Conservation (phyloP, 2,888 invertebrate species). For the Galeopsomyia nigrocyanea region DNA sequence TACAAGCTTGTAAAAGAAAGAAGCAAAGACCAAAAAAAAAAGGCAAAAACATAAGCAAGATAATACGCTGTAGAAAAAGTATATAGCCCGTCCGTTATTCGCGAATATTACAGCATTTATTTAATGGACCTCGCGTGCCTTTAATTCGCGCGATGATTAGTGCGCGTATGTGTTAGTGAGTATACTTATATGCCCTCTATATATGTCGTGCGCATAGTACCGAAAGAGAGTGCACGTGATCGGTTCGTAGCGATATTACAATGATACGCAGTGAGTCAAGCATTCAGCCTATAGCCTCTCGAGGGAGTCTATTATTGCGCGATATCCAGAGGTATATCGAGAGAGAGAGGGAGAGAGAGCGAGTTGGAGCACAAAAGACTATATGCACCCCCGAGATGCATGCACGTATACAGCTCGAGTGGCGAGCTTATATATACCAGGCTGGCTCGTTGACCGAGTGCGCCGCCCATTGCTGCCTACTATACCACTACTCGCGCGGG, state of each 20-base stretch:
- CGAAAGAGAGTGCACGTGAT: background rate
- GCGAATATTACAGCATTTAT: too few relatives aligned
- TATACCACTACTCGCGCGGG: constrained; percentile 25
- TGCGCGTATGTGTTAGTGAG: background rate
- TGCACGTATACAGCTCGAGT: constrained; percentile 37
- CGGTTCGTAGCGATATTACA: too few relatives aligned
- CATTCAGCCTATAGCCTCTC: constrained; percentile 21
- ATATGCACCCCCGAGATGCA: constrained; percentile 52
- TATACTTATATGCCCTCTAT: background rate
- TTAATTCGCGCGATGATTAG: constrained; percentile 50
- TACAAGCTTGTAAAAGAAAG: too few relatives aligned
- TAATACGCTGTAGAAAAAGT: too few relatives aligned
- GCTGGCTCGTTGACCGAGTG: background rate
- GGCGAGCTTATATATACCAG: background rate
- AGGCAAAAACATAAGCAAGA: too few relatives aligned
- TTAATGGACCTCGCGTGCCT: constrained; percentile 19
- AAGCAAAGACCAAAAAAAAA: too few relatives aligned
- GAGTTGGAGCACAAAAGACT: constrained; percentile 50
- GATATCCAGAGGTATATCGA: constrained; percentile 6
- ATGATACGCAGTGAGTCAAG: background rate
- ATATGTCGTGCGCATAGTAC: constrained; percentile 21
- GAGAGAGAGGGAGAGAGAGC: background rate
- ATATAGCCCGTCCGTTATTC: too few relatives aligned
- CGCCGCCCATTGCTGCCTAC: constrained; percentile 39
- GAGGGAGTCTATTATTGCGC: constrained; percentile 48